Percentiles rank a stretch among this genome's conserved stretches.
phyloP scores from a whole-genome alignment of 1,140 invertebrate genomes.

The Notospermus geniculatus region DNA sequence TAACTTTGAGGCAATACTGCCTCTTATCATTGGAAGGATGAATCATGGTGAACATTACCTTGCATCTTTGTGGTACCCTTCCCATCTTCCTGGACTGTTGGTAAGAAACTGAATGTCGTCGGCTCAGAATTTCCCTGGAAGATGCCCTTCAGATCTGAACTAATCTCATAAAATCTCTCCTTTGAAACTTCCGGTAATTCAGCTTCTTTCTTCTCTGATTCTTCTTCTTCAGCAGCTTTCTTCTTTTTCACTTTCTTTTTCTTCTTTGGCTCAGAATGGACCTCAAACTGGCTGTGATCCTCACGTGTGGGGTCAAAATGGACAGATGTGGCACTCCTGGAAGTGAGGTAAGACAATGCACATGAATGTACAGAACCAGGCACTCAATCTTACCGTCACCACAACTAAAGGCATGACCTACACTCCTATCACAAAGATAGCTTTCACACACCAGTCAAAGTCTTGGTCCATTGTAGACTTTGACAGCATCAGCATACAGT shows the following conservation, averaged over 20 bases:
- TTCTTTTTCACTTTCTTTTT: constrained; percentile 10
- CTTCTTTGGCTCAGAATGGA: constrained; percentile 20
- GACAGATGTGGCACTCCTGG: constrained; percentile 29
- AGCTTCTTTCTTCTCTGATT: constrained; percentile 13
- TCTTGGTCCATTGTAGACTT: too few relatives aligned
- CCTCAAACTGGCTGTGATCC: constrained; percentile 31
- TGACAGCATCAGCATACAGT: too few relatives aligned
- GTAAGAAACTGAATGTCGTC: not conserved
- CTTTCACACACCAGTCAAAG: too few relatives aligned
- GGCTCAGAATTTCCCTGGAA: constrained; percentile 11
- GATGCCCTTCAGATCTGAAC: constrained; percentile 19
- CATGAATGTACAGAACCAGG: too few relatives aligned
- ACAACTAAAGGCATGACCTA: too few relatives aligned
- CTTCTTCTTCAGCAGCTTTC: not conserved
- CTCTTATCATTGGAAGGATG: too few relatives aligned
- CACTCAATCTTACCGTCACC: too few relatives aligned
- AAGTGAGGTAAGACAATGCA: constrained; percentile 15
- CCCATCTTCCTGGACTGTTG: not conserved
- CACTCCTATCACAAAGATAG: too few relatives aligned
- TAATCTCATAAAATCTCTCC: constrained; percentile 32
- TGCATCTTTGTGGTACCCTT: not conserved
- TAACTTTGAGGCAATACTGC: too few relatives aligned
- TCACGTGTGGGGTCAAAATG: constrained; percentile 32
- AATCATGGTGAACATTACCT: not conserved
- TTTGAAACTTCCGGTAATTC: constrained; percentile 26